Base-by-base conservation (phyloP, 2,797 vertebrate species). In the Parauchenoglanis ngamensis region DNA sequence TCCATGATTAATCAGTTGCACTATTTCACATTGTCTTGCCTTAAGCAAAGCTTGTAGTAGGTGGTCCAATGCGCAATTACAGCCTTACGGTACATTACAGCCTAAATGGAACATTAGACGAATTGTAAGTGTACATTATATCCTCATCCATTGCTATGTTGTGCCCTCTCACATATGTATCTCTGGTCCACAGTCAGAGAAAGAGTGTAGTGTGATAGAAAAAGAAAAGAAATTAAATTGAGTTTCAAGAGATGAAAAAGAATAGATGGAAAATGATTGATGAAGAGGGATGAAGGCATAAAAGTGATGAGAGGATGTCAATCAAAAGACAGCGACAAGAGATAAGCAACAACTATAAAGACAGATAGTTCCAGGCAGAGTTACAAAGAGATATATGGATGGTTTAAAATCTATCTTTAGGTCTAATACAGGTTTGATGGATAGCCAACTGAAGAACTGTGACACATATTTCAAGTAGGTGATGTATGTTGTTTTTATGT, bases 381-480 rank as follows among this genome's bases (percentile, higher is more conserved):
- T 46, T 57, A 28, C 61, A 76, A 77, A 61, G 56, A 70, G 67
- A 17, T 78, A 65, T 81, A 54, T 75, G 82, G 59, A 89, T 85
- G 75, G 44, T 65, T 89, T 86, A 73, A 87, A 89, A 90, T 90
- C 76, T 57, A 56, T 19, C 56, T 2, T 79, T 59, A 40, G 21
- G 8, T 21, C 52, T 79, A 40, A 19, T 59, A 31, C 59, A 21
- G 77, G 77, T 79, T 91, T 96, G 95, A 96, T 94, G 95, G 95
- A 96, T 95, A 93, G 94, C 93, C 94, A 95, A 94, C 94, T 94
- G 92, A 94, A 89, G 92, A 92, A 90, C 87, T 75, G 90, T 94
- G 94, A 95, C 94, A 94, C 93, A 93, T 92, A 92, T 94, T 95
- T 95, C 92, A 94, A 95, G 31, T 79, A 40, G 54, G 94, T 93